These are phyloP conservation scores for Drosophila infuscata DNA, from an alignment of 2,888 invertebrate species.

Conservation along the genomic window DNA sequence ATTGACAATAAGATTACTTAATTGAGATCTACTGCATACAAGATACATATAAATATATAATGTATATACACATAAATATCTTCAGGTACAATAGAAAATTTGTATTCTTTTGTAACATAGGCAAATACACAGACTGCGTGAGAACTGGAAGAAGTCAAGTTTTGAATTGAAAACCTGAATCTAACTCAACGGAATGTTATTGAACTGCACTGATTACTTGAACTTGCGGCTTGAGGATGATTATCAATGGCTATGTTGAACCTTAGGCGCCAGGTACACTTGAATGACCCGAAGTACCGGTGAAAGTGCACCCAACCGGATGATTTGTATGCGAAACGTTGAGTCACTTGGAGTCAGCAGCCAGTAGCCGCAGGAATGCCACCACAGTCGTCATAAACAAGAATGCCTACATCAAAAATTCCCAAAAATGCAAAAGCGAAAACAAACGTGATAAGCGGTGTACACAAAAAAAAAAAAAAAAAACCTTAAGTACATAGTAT, in stretches of 20 bases:
- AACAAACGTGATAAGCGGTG: slow-evolving; percentile 63
- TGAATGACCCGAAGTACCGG: slow-evolving; percentile 47
- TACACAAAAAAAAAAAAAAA: slow-evolving; percentile 2
- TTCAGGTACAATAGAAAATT: slow-evolving; percentile 61
- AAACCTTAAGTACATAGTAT: not conserved
- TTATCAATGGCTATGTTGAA: slow-evolving; percentile 45
- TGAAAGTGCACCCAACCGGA: slow-evolving; percentile 41
- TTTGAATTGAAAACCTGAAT: slow-evolving; percentile 34
- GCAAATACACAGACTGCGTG: slow-evolving; percentile 32
- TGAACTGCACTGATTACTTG: slow-evolving; percentile 14
- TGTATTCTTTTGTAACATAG: slow-evolving; percentile 73
- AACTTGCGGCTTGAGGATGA: slow-evolving; percentile 4
- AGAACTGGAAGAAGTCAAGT: slow-evolving; percentile 49
- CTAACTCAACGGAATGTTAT: slow-evolving; percentile 10
- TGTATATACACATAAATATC: not conserved
- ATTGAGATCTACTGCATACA: not conserved
- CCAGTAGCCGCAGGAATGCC: slow-evolving; percentile 38
- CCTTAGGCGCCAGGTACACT: slow-evolving; percentile 24
- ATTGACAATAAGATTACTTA: not conserved
- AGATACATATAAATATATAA: not conserved
- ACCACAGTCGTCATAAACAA: slow-evolving; percentile 25
- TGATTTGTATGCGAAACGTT: slow-evolving; percentile 36
- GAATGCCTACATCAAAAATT: slow-evolving; percentile 33
- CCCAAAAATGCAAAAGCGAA: slow-evolving; percentile 41
- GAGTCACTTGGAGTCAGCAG: slow-evolving; percentile 7